A percentile compares a stretch with the other conserved stretches of the same genome.
phyloP scores from a whole-genome alignment of 2,888 invertebrate genomes.

The Rhagonycha lutea region DNA sequence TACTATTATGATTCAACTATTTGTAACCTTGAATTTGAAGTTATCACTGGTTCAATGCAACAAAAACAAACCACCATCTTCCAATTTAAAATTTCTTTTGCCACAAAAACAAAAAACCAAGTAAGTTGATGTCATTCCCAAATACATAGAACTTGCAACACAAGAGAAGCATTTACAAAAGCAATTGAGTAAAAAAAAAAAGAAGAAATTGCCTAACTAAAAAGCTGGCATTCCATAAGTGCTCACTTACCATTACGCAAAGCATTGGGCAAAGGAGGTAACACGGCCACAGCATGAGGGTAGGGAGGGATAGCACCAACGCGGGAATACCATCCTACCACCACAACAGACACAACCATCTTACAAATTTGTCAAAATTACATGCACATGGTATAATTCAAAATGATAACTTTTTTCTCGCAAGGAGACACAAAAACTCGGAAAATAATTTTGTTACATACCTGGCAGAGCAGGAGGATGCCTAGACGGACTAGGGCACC shows the following conservation, averaged over 20 bases:
- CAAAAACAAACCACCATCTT: neutral
- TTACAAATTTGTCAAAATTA: constrained; percentile 13
- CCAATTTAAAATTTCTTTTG: neutral
- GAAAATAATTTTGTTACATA: constrained; percentile 39
- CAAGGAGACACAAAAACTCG: neutral
- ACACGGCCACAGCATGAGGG: constrained; percentile 65
- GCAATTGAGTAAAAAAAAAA: constrained; percentile 9
- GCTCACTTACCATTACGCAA: constrained; percentile 52
- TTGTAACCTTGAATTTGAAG: too few relatives aligned
- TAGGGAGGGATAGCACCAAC: constrained; percentile 56
- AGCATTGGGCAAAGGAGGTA: constrained; percentile 62
- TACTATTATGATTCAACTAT: too few relatives aligned
- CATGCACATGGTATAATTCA: constrained; percentile 5
- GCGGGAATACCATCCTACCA: constrained; percentile 53
- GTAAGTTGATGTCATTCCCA: neutral
- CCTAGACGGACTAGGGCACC: constrained; percentile 49
- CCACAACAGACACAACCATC: constrained; percentile 43
- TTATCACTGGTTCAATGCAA: neutral
- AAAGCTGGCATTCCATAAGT: constrained; percentile 8
- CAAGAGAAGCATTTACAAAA: neutral
- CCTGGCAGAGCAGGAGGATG: constrained; percentile 51
- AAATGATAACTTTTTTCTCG: neutral
- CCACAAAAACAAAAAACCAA: neutral
- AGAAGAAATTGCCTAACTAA: constrained; percentile 5
- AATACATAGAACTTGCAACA: neutral